Evolutionary conservation across 1,140 invertebrate genomes (phyloP).

Genomic region (Calliphora vicina): DNA sequence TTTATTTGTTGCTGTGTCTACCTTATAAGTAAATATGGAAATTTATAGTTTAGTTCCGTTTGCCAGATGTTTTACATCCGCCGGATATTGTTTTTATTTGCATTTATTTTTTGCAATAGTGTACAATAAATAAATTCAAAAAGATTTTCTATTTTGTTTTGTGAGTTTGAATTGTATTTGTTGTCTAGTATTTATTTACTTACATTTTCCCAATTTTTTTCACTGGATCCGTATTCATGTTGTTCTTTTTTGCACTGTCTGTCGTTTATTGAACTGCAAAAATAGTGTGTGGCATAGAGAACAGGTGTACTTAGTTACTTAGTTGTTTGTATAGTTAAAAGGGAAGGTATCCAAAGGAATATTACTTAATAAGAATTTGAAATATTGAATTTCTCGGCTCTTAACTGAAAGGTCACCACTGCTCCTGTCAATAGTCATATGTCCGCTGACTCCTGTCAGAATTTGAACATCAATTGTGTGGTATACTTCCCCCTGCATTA

Average conservation of each 20-base stretch:
- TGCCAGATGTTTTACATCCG: background rate
- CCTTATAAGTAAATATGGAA: background rate
- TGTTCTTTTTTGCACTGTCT: background rate
- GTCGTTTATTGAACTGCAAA: background rate
- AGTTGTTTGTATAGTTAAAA: background rate
- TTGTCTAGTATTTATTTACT: no score
- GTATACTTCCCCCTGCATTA: background rate
- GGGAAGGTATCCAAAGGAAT: background rate
- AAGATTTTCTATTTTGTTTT: background rate
- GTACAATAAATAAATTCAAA: background rate
- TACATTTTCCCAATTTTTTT: conserved; percentile 28
- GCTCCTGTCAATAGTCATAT: no score
- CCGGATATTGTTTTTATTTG: background rate
- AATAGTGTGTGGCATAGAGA: background rate
- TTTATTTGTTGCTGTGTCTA: background rate
- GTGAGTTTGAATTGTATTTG: background rate
- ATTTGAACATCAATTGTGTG: no score
- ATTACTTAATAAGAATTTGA: no score
- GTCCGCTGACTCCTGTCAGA: no score
- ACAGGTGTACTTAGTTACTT: background rate
- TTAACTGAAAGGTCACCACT: no score
- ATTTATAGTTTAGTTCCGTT: background rate
- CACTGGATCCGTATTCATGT: background rate
- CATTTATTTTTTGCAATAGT: background rate
- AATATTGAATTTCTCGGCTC: no score